Conservation (phyloP, 2,888 invertebrate genomes). For the Philereme vetulata region DNA sequence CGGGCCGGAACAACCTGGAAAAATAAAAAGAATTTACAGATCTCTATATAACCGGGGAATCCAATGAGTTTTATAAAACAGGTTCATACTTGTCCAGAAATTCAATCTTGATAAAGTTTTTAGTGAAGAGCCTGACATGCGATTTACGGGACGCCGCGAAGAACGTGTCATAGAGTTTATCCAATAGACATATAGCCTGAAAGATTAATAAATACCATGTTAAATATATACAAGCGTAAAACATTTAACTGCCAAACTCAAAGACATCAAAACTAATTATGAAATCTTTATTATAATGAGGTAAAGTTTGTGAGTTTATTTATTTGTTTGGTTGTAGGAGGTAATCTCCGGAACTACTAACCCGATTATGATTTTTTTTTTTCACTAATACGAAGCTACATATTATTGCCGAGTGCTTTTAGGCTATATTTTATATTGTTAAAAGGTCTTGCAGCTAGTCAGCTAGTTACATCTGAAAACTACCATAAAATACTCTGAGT, state of each 20-base stretch:
- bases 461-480: background rate
- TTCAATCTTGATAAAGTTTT: conserved; percentile 89
- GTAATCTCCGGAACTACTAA: too few relatives aligned
- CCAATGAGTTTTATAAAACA: conserved; percentile 30
- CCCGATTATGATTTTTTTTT: too few relatives aligned
- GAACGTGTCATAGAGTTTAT: conserved; percentile 86
- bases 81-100: conserved; percentile 85
- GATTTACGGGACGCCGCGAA: conserved; percentile 80
- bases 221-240: conserved; percentile 59
- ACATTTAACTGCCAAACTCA: conserved; percentile 16
- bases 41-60: conserved; percentile 30
- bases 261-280: background rate
- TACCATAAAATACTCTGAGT: conserved; percentile 6
- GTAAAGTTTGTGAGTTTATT: too few relatives aligned
- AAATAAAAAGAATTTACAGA: conserved; percentile 36
- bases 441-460: too few relatives aligned
- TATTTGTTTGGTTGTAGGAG: too few relatives aligned
- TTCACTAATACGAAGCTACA: too few relatives aligned
- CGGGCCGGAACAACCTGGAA: conserved; percentile 83
- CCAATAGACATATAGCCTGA: conserved; percentile 86
- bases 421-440: too few relatives aligned
- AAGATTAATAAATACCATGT: conserved; percentile 77
- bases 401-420: too few relatives aligned
- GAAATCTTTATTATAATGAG: too few relatives aligned
- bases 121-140: conserved; percentile 85